These are phyloP conservation scores for Rana temporaria DNA, from an alignment of 2,113 vertebrate species.

Conservation along the genomic window DNA sequence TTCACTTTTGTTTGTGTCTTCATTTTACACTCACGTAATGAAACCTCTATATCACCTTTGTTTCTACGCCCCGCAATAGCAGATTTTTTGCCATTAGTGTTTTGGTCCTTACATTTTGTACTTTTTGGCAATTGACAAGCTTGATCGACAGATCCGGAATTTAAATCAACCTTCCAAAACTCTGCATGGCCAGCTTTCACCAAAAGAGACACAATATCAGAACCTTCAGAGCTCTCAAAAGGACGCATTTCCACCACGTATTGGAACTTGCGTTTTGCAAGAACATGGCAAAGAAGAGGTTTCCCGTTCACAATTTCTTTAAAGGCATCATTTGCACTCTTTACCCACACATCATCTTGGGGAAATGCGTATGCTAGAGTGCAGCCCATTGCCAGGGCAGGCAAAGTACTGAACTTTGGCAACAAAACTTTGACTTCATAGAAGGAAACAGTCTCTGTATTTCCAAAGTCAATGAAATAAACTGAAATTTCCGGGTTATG, in stretches of 20 bases:
- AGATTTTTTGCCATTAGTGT: background rate
- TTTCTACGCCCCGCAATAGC: background rate
- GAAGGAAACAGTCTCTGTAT: constrained; percentile 80
- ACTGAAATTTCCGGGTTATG: constrained; percentile 73
- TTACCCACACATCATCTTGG: constrained; percentile 79
- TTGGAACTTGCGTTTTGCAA: constrained; percentile 71
- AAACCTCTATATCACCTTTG: background rate
- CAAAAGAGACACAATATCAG: constrained; percentile 71
- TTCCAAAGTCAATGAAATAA: constrained; percentile 90
- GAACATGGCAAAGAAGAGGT: constrained; percentile 73
- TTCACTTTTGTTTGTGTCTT: constrained; percentile 29
- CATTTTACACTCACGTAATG: background rate
- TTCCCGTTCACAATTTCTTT: constrained; percentile 76
- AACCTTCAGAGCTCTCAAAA: constrained; percentile 61
- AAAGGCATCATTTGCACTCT: constrained; percentile 75
- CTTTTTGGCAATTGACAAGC: background rate
- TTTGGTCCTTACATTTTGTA: background rate
- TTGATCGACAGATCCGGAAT: background rate
- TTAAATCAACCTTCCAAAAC: constrained; percentile 66
- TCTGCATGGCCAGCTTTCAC: constrained; percentile 75
- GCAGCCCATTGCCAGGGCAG: constrained; percentile 84
- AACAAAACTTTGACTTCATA: constrained; percentile 83
- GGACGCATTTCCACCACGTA: constrained; percentile 74
- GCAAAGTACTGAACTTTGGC: constrained; percentile 72
- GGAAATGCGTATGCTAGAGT: constrained; percentile 78